These are phyloP conservation scores for Desmophyllum pertusum DNA, from an alignment of 92 coral and sea anemone genomes.

Conservation along the genomic window DNA sequence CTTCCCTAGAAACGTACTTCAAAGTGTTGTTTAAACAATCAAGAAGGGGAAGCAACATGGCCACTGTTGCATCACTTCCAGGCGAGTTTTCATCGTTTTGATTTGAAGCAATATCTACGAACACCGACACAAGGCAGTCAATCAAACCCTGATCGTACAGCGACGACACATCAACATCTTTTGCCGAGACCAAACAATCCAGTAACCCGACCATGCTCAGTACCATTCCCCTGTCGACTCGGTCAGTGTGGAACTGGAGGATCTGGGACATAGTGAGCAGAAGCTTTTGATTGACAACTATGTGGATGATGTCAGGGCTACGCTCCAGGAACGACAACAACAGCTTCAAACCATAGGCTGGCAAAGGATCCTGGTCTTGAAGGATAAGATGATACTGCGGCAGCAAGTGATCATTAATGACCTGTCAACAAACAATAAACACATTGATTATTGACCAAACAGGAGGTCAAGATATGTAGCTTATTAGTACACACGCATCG, in stretches of 20 bases:
- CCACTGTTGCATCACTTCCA: slow-evolving; percentile 45
- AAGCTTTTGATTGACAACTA: slow-evolving; percentile 79
- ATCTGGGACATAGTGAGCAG: slow-evolving; percentile 74
- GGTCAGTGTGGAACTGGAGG: slow-evolving; percentile 74
- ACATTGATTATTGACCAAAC: neutral
- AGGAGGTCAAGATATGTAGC: neutral
- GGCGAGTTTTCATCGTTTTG: slow-evolving; percentile 62
- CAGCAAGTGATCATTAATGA: slow-evolving; percentile 77
- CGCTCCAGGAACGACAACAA: slow-evolving; percentile 88
- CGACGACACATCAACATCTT: slow-evolving; percentile 70
- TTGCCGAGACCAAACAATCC: slow-evolving; percentile 74
- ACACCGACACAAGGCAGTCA: slow-evolving; percentile 84
- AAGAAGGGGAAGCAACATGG: slow-evolving; percentile 74
- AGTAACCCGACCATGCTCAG: slow-evolving; percentile 82
- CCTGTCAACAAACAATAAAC: slow-evolving; percentile 52
- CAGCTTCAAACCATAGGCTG: slow-evolving; percentile 91
- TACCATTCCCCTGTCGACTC: slow-evolving; percentile 70
- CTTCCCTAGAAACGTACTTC: slow-evolving; percentile 90
- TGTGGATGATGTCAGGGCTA: slow-evolving; percentile 77
- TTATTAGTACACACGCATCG: too few species aligned
- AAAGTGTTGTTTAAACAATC: slow-evolving; percentile 81
- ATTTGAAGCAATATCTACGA: slow-evolving; percentile 68
- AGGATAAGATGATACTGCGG: slow-evolving; percentile 91
- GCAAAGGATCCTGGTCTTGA: slow-evolving; percentile 98
- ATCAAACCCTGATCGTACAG: slow-evolving; percentile 93